Evolutionary conservation across 2,888 invertebrate species (phyloP).

Genomic region (Acanthosepion pharaonis): DNA sequence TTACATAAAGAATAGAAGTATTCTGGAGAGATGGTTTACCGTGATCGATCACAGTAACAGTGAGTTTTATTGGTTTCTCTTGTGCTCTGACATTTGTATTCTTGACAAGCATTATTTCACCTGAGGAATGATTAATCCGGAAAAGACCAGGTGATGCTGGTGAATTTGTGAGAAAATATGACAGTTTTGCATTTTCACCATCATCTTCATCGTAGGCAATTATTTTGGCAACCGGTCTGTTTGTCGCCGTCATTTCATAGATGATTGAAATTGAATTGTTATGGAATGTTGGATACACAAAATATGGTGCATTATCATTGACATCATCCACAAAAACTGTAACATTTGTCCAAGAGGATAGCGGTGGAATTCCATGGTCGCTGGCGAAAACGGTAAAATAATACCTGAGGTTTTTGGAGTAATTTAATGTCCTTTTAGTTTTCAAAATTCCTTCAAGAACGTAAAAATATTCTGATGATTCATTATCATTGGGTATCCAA

Average conservation of each 20-base stretch:
- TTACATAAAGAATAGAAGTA: not conserved
- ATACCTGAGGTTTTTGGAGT: conserved; percentile 50
- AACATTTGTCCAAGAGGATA: conserved; percentile 54
- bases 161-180: conserved; percentile 63
- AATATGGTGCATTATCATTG: conserved; percentile 62
- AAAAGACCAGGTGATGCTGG: conserved; percentile 74
- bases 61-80: conserved; percentile 58
- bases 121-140: conserved; percentile 73
- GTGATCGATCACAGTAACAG: conserved; percentile 63
- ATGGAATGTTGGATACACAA: conserved; percentile 57
- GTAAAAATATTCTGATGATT: conserved; percentile 48
- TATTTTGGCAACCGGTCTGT: conserved; percentile 55
- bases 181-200: conserved; percentile 62
- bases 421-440: conserved; percentile 50
- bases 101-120: conserved; percentile 69
- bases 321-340: conserved; percentile 59
- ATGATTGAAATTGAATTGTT: conserved; percentile 59
- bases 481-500: conserved; percentile 6
- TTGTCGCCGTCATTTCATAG: conserved; percentile 39
- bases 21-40: not conserved
- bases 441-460: conserved; percentile 53
- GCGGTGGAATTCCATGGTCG: conserved; percentile 50
- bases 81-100: conserved; percentile 57
- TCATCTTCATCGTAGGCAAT: conserved; percentile 60
- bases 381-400: conserved; percentile 53